Percentiles rank a stretch among this genome's conserved stretches.
Evolutionary conservation across 2,113 vertebrate genomes (phyloP).

Genomic region (Numida meleagris): DNA sequence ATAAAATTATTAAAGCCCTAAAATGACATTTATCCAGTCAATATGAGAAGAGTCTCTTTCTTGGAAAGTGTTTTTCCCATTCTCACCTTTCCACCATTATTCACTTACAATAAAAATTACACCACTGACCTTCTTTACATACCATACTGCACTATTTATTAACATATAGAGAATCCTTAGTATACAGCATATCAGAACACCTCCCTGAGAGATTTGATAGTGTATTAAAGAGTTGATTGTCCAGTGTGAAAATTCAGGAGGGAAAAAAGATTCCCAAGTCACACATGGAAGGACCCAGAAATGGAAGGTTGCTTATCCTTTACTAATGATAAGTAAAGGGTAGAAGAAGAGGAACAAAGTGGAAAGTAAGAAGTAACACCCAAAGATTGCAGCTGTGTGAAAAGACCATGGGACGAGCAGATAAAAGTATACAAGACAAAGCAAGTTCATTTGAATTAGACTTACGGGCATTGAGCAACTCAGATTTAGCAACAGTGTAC

Average conservation of each 20-base stretch:
- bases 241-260: not conserved
- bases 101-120: not conserved
- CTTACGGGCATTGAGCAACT: not conserved
- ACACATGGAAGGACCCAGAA: not conserved
- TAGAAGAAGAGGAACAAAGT: not conserved
- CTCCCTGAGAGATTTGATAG: not conserved
- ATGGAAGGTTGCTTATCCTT: not conserved
- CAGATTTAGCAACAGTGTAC: not conserved
- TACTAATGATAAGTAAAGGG: not conserved
- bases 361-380: not conserved
- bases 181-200: not conserved
- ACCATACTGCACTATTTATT: not conserved
- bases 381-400: not conserved
- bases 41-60: not conserved
- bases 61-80: not conserved
- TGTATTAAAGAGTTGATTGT: not conserved
- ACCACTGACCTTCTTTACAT: not conserved
- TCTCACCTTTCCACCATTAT: not conserved
- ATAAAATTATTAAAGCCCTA: not conserved
- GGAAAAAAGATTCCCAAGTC: not conserved
- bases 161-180: not conserved
- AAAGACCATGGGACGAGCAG: not conserved
- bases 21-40: not conserved
- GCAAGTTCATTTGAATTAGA: not conserved
- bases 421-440: not conserved